A percentile compares a stretch with the other conserved stretches of the same genome.
Conservation (phyloP, 2,888 invertebrate genomes). For the Eilema depressum region DNA sequence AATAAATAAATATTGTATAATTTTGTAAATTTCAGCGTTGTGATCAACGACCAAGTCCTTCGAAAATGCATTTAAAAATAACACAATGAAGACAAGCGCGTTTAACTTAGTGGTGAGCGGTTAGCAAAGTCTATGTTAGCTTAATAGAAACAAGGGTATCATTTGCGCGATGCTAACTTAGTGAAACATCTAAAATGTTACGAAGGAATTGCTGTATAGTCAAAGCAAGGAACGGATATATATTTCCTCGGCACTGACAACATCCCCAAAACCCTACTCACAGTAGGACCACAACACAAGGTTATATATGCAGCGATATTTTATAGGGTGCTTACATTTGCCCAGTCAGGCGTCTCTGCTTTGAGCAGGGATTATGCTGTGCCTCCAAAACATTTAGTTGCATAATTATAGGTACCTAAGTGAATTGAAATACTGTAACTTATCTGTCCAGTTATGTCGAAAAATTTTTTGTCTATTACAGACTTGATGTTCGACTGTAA, state of each 20-base stretch:
- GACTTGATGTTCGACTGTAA: not conserved
- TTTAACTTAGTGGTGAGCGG: rapidly evolving
- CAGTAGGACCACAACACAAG: slow-evolving; percentile 4
- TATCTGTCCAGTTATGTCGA: not conserved
- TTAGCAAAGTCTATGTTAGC: not conserved
- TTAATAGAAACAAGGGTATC: not conserved
- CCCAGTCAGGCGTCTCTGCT: slow-evolving; percentile 2
- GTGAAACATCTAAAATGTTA: not conserved
- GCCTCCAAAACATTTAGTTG: not conserved
- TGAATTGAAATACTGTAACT: not conserved
- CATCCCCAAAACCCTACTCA: slow-evolving; percentile 1
- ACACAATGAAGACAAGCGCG: not conserved
- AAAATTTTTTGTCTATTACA: not conserved
- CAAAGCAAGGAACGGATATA: not conserved
- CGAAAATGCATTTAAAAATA: no score
- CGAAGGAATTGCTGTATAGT: not conserved
- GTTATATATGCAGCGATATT: slow-evolving; percentile 2
- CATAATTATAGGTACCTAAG: not conserved
- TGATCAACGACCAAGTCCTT: no score
- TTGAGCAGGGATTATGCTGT: not conserved
- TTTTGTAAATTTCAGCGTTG: no score
- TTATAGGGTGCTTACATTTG: slow-evolving; percentile 5
- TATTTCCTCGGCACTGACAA: slow-evolving; percentile 2
- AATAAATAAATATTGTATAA: no score
- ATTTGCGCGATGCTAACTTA: not conserved